A percentile compares a stretch with the other conserved stretches of the same genome.
Conservation (phyloP, 2,113 vertebrate species). For the Ictidomys tridecemlineatus region DNA sequence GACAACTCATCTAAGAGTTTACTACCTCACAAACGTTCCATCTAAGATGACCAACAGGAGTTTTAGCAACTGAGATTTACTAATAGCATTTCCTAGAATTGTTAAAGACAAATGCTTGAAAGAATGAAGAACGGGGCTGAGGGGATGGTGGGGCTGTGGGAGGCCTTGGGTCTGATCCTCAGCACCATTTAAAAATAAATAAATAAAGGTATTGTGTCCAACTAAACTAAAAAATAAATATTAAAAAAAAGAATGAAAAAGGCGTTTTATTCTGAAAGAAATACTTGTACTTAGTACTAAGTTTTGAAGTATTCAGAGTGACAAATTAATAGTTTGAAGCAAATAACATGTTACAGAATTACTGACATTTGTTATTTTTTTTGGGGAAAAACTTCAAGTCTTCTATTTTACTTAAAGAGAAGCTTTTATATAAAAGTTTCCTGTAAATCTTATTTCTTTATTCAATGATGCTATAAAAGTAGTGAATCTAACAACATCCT, state of each 20-base stretch:
- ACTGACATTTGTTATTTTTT: not conserved
- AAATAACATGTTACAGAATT: not conserved
- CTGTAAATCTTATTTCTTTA: not conserved
- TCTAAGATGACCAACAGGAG: not conserved
- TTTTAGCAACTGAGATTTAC: not conserved
- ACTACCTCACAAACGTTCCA: not conserved
- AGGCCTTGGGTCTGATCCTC: too few species aligned
- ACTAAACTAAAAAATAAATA: too few species aligned
- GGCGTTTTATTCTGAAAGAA: not conserved
- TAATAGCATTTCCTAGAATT: too few species aligned
- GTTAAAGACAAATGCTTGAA: not conserved
- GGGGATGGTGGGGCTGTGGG: too few species aligned
- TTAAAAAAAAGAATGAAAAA: not conserved
- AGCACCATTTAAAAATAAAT: too few species aligned
- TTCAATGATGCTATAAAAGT: not conserved
- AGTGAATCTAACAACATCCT: not conserved
- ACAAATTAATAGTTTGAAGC: not conserved
- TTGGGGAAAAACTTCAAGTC: not conserved
- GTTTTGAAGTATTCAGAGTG: not conserved
- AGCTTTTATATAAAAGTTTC: not conserved
- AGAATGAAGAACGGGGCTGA: too few species aligned
- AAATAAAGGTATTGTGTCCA: too few species aligned
- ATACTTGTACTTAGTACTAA: not conserved
- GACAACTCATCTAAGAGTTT: not conserved
- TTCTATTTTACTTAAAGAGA: not conserved